These are phyloP conservation scores for Phoeniculus purpureus DNA, from an alignment of 2,797 vertebrate species.

Conservation along the genomic window DNA sequence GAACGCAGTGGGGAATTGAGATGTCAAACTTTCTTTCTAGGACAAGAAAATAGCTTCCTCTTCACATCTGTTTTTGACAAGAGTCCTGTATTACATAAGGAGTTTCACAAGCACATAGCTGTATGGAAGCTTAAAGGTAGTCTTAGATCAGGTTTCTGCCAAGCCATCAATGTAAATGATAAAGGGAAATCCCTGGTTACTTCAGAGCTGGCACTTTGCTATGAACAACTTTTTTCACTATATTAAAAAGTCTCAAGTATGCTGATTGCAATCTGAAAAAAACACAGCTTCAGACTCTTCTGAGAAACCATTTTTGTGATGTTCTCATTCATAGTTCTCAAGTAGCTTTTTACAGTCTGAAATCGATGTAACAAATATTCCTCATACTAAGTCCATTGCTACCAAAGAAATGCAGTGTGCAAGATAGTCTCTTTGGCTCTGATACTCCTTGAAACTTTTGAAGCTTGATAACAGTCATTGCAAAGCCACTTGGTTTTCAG, in stretches of 20 bases:
- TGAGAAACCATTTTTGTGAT: not conserved
- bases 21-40: constrained; percentile 31
- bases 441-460: not conserved
- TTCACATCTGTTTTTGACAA: constrained; percentile 34
- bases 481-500: not conserved
- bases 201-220: constrained; percentile 10
- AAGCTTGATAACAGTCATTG: not conserved
- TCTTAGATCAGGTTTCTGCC: constrained; percentile 35
- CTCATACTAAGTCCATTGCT: not conserved
- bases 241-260: not conserved
- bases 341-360: not conserved
- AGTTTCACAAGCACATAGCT: not conserved
- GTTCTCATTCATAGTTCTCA: not conserved
- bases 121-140: not conserved
- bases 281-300: not conserved
- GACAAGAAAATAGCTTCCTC: constrained; percentile 23
- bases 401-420: not conserved
- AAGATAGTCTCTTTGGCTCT: not conserved
- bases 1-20: not conserved
- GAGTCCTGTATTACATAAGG: constrained; percentile 2
- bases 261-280: not conserved
- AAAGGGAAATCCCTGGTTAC: constrained; percentile 8
- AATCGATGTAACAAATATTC: not conserved
- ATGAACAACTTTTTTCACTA: not conserved
- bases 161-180: not conserved